These are phyloP conservation scores for Struthio camelus DNA, from an alignment of 2,113 vertebrate genomes.

Conservation along the genomic window DNA sequence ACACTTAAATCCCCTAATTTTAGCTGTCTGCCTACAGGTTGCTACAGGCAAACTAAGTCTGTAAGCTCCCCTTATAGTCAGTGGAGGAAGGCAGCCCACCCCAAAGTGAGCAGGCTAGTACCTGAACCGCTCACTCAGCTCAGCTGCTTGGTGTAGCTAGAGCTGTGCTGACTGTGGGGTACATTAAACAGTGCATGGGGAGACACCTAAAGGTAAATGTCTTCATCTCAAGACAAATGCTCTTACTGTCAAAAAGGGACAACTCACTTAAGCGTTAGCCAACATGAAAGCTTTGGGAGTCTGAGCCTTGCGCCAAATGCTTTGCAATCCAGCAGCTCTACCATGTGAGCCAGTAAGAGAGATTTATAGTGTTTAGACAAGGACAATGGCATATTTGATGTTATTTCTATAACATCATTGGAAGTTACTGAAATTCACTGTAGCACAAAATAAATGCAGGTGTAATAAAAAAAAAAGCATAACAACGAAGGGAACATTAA, in stretches of 20 bases:
- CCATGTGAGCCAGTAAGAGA: background rate
- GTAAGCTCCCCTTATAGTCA: background rate
- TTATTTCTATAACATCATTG: background rate
- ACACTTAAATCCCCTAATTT: background rate
- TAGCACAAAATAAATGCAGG: background rate
- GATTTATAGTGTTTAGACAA: rapidly evolving
- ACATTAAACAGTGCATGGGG: background rate
- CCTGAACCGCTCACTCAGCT: background rate
- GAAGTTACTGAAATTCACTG: background rate
- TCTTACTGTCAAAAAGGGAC: background rate
- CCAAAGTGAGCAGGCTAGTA: too few species aligned
- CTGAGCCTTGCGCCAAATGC: rapidly evolving
- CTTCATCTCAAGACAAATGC: rapidly evolving
- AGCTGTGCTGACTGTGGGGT: background rate
- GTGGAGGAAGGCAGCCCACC: background rate
- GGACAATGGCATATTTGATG: rapidly evolving
- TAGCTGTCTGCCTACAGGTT: background rate
- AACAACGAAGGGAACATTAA: rapidly evolving
- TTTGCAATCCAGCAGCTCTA: background rate
- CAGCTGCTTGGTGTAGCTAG: rapidly evolving
- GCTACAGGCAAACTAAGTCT: background rate
- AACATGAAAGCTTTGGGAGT: background rate
- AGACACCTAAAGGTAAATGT: too few species aligned
- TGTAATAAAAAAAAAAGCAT: rapidly evolving
- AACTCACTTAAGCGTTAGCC: background rate